Evolutionary conservation across 2,797 vertebrate genomes (phyloP).

Genomic region (Sylvilagus floridanus): DNA sequence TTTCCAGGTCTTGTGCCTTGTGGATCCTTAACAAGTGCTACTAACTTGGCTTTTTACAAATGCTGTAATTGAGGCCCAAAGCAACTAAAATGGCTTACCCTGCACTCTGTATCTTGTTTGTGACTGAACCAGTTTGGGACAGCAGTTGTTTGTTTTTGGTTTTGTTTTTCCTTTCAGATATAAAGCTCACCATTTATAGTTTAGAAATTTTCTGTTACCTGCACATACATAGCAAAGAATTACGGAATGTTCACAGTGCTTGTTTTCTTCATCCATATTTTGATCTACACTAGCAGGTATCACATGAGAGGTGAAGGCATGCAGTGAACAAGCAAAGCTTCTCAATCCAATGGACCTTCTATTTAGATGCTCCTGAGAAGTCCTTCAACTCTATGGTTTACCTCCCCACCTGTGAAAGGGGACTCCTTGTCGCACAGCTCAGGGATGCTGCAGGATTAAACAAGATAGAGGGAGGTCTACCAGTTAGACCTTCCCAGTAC

Average conservation of each 20-base stretch:
- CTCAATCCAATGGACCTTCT: not conserved
- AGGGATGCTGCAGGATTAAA: not conserved
- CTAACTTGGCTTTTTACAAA: conserved; percentile 39
- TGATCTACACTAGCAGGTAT: not conserved
- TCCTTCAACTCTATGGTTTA: too few relatives aligned
- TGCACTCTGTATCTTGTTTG: not conserved
- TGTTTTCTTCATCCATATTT: not conserved
- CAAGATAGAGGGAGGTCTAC: accelerated
- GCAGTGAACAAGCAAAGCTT: not conserved
- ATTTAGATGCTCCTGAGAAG: not conserved
- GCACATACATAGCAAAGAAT: not conserved
- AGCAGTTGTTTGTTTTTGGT: not conserved
- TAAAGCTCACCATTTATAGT: not conserved
- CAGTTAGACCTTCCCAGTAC: not conserved
- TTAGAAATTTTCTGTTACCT: not conserved
- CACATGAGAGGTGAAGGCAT: not conserved
- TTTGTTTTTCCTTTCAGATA: not conserved
- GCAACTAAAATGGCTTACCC: conserved; percentile 35
- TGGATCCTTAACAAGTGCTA: conserved; percentile 51
- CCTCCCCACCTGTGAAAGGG: not conserved
- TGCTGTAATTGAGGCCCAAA: conserved; percentile 9
- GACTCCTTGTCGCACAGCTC: accelerated
- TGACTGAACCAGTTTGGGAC: not conserved
- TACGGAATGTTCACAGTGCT: not conserved
- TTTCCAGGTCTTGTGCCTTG: not conserved